These are phyloP conservation scores for Chrysomela aeneicollis DNA, from an alignment of 2,888 invertebrate species.

Conservation along the genomic window DNA sequence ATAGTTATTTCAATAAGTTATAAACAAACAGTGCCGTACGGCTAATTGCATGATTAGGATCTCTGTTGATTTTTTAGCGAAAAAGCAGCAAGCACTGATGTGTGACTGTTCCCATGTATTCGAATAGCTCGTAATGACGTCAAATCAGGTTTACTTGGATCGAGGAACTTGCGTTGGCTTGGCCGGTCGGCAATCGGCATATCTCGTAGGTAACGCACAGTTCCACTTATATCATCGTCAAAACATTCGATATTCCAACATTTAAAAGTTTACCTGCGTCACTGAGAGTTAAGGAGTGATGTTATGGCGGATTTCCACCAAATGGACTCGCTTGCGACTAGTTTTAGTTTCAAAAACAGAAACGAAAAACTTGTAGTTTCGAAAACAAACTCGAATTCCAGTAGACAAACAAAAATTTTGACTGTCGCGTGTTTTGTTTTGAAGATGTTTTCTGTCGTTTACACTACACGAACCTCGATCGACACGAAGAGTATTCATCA, in stretches of 20 bases:
- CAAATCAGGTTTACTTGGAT: neutral
- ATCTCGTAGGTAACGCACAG: too few relatives aligned
- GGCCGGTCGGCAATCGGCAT: neutral
- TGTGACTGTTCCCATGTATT: neutral
- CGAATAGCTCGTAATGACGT: neutral
- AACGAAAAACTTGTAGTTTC: too few relatives aligned
- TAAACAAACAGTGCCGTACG: constrained; percentile 30
- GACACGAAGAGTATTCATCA: too few relatives aligned
- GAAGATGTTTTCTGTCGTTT: too few relatives aligned
- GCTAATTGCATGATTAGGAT: constrained; percentile 16
- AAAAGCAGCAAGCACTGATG: neutral
- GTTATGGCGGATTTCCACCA: neutral
- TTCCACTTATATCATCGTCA: neutral
- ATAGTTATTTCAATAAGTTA: constrained; percentile 21
- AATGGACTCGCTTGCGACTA: too few relatives aligned
- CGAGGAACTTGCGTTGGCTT: neutral
- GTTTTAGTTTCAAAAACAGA: too few relatives aligned
- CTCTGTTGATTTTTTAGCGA: neutral
- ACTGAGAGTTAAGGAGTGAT: neutral
- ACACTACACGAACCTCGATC: too few relatives aligned
- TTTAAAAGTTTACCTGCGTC: neutral
- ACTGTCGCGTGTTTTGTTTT: too few relatives aligned
- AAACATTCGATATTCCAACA: neutral
- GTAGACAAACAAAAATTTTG: too few relatives aligned
- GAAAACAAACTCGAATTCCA: too few relatives aligned